Conservation (phyloP, 1,140 invertebrate genomes). For the Argopecten irradians region DNA sequence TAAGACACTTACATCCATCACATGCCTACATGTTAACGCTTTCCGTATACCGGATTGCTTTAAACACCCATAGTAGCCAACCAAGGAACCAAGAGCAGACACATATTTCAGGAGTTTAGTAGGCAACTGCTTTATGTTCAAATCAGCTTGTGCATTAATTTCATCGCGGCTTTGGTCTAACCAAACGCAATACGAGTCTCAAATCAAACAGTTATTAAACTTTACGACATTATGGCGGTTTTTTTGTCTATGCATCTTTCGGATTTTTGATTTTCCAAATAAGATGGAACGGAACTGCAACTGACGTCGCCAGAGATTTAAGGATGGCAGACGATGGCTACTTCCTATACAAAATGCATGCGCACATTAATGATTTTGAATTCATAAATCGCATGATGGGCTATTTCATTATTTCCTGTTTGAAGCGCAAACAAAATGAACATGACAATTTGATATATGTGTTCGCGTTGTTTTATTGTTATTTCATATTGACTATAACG, state of each 20-base stretch:
- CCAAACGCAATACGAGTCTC: no score
- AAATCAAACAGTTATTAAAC: not conserved
- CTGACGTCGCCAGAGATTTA: not conserved
- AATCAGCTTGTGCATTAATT: not conserved
- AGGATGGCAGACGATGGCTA: not conserved
- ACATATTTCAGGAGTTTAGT: not conserved
- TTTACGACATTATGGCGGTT: not conserved
- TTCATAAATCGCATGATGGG: not conserved
- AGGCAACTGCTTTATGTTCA: not conserved
- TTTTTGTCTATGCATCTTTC: not conserved
- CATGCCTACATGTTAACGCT: not conserved
- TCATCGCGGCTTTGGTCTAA: no score
- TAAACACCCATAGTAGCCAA: not conserved
- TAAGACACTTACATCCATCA: not conserved
- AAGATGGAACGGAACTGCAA: not conserved
- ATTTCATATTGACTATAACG: not conserved
- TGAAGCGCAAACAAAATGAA: not conserved
- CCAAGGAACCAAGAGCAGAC: no score
- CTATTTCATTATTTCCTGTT: not conserved
- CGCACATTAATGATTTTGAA: not conserved
- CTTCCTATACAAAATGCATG: not conserved
- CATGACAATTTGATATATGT: not conserved
- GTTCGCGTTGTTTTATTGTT: not conserved
- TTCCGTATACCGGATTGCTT: not conserved
- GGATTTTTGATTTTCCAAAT: not conserved